Evolutionary conservation across 64 coral and sea anemone genomes (phyloP), one percentile per base, ranked within the genome.

Genomic region (Stylophora pistillata): DNA sequence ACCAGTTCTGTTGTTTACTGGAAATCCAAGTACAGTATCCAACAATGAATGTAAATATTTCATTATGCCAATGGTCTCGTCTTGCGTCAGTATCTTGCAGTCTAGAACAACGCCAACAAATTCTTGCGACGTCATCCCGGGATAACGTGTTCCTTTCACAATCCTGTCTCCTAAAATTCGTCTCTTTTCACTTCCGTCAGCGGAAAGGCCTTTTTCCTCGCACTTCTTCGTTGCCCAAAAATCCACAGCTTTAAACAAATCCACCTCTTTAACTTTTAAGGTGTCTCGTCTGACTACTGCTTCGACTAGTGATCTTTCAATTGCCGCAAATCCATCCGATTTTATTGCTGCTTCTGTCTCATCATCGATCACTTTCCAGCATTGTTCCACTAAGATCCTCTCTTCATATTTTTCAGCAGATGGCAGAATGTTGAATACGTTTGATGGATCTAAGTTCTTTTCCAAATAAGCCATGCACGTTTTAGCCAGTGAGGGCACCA

Each of bases 401-500:
- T 59, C 58, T 3, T 59, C 58, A 11, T 3, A 59, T 3, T 18
- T 2, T 1, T 11, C 1, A 59, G 58, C 58, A 1, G 2, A 1
- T 11, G 58, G 58, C 10, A 59, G 10, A 59, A 59, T 59, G 10
- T 2, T 59, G 12, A 59, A 59, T 3, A 59, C 58, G 12, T 59
- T 59, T 59, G 58, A 59, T 11, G 58, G 2, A 59, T 73, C 71
- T 16, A 73, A 28, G 15, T 77, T 23, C 0, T 77, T 2, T 56
- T 26, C 14, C 0, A 77, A 20, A 77, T 57, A 77, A 12, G 55
- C 47, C 41, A 47, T 56, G 75, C 75, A 77, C 14, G 55, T 77
- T 0, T 56, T 10, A 56, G 75, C 75, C 1, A 77, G 75, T 77
- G 75, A 56, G n/a, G 75, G 75, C 52, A 77, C 75, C 53, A 77